Evolutionary conservation across 1,140 invertebrate species (phyloP), one percentile per base, ranked within the genome.

Genomic region (Sycophila sp.): DNA sequence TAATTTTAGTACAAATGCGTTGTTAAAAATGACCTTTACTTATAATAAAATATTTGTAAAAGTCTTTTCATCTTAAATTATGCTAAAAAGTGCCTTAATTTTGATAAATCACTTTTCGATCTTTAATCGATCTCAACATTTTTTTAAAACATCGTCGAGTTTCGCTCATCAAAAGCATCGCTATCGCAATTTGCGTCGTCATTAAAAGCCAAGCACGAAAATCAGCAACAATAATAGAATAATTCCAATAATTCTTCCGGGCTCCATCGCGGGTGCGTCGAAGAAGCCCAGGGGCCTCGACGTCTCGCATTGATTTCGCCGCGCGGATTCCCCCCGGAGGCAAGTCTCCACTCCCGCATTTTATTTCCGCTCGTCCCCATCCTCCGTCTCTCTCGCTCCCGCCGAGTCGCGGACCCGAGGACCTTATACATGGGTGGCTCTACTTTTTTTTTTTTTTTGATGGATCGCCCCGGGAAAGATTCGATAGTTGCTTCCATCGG

Each of bases 401-500:
- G 34, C 17, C 55, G 30, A 24, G 19, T n/a, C 2, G 11, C 13
- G 15, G 19, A n/a, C 2, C 17, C 0, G 3, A 24, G 47, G 47
- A n/a, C n/a, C n/a, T n/a, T 42, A 7, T n/a, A 24, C 17, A 24
- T 22, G 17, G 15, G 13, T 24, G 49, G 49, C 24, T 53, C n/a
- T n/a, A 22, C 24, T 22, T 49, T 22, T 49, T 49, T 22, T 34
- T 38, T 38, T 40, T 55, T 66, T 55, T 42, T 56, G 63, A 53
- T 55, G 49, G 34, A 40, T 49, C 45, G 42, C 30, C 62, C 62
- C 28, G 62, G 51, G 63, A 66, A 66, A 66, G 59, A 47, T 62
- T 47, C 59, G 59, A 62, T 62, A 62, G 59, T 62, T 32, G 59
- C 59, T 64, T 19, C 19, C 30, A 8, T 17, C 22, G 62, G 62